Percentiles rank a stretch among this genome's conserved stretches.
Conservation (phyloP, 2,113 vertebrate species). For the Stictonetta naevosa region DNA sequence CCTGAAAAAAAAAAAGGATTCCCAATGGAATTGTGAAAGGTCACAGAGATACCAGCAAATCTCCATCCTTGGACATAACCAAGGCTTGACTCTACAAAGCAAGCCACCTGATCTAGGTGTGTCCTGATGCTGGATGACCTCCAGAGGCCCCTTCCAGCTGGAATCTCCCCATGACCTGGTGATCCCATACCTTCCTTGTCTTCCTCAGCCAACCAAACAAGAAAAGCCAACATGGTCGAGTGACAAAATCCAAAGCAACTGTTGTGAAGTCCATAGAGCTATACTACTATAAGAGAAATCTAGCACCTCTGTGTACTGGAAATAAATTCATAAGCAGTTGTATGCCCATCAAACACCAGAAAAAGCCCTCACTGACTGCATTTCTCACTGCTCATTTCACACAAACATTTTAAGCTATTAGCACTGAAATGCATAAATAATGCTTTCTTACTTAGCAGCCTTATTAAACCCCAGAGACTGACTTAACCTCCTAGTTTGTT, state of each 20-base stretch:
- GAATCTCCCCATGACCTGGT: neutral
- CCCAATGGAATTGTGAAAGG: neutral
- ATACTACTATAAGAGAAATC: neutral
- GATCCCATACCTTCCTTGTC: neutral
- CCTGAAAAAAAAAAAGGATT: neutral
- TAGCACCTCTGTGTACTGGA: neutral
- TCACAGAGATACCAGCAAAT: neutral
- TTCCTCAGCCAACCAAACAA: neutral
- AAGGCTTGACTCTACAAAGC: neutral
- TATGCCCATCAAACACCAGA: neutral
- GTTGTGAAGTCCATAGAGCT: neutral
- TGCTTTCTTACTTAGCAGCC: conserved; percentile 40
- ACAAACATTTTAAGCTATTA: conserved; percentile 5
- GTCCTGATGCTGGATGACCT: neutral
- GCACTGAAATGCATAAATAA: conserved; percentile 22
- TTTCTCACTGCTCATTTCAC: neutral
- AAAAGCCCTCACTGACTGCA: accelerated
- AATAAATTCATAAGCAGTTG: neutral
- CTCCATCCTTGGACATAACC: neutral
- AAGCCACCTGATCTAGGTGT: neutral
- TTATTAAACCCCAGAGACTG: conserved; percentile 52
- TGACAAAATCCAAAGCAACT: neutral
- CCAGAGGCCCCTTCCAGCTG: neutral
- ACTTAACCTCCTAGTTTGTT: conserved; percentile 28
- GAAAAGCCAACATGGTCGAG: accelerated